These are phyloP conservation scores for Patella pellucida DNA, from an alignment of 2,888 invertebrate species.

Conservation along the genomic window DNA sequence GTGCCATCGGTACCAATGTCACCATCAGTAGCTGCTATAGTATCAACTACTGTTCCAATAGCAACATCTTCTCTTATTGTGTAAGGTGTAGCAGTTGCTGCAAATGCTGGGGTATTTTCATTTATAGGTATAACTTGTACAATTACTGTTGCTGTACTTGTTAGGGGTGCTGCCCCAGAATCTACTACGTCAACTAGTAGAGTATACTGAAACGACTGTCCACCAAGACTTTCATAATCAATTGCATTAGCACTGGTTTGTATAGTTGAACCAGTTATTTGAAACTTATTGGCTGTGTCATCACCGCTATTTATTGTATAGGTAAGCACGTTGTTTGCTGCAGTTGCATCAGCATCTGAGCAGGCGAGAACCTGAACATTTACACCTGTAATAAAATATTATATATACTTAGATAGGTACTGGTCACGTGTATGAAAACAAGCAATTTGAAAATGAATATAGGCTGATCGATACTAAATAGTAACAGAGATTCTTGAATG, in stretches of 20 bases:
- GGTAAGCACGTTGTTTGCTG: constrained; percentile 30
- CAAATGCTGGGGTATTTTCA: constrained; percentile 29
- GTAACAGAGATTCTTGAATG: too few relatives aligned
- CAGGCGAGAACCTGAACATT: constrained; percentile 40
- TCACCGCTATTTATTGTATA: constrained; percentile 40
- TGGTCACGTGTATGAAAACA: too few relatives aligned
- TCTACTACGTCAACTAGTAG: constrained; percentile 22
- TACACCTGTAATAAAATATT: constrained; percentile 23
- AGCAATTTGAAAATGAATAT: too few relatives aligned
- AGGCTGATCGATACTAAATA: too few relatives aligned
- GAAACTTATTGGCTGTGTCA: constrained; percentile 36
- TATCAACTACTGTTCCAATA: constrained; percentile 27
- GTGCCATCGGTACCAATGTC: constrained; percentile 38
- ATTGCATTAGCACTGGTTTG: constrained; percentile 37
- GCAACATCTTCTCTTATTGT: constrained; percentile 34
- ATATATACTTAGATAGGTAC: neutral
- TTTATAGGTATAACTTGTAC: constrained; percentile 18
- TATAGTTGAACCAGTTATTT: constrained; percentile 23
- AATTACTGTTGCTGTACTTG: constrained; percentile 16
- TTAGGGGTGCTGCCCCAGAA: neutral
- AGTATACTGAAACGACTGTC: neutral
- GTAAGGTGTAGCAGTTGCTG: constrained; percentile 22
- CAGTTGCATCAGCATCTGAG: constrained; percentile 43
- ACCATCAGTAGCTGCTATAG: constrained; percentile 39
- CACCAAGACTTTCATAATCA: constrained; percentile 43